Evolutionary conservation across 2,888 invertebrate species (phyloP).

Genomic region (Conomelus anceps): DNA sequence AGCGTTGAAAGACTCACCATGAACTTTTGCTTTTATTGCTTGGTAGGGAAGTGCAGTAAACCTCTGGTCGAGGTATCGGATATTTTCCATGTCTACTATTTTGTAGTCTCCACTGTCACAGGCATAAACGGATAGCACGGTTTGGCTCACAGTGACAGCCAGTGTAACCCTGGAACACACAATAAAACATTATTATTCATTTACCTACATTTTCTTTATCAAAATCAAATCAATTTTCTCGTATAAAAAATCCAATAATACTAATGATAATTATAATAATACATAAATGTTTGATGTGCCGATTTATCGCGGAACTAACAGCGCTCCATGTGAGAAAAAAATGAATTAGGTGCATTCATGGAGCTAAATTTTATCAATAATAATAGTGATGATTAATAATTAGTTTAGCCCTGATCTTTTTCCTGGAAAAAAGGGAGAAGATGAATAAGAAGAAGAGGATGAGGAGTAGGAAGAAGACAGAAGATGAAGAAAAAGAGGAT

Average conservation of each 20-base stretch:
- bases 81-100: not conserved
- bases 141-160: not conserved
- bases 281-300: too few relatives aligned
- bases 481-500: too few relatives aligned
- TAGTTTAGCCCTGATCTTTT: too few relatives aligned
- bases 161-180: not conserved
- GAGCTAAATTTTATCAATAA: too few relatives aligned
- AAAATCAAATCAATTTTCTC: not conserved
- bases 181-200: not conserved
- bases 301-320: too few relatives aligned
- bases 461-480: too few relatives aligned
- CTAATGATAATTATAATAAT: not conserved
- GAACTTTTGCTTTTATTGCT: not conserved
- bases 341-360: too few relatives aligned
- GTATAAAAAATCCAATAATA: not conserved
- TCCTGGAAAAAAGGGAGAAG: too few relatives aligned
- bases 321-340: too few relatives aligned
- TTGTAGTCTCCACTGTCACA: not conserved
- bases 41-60: not conserved
- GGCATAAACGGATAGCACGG: not conserved
- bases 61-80: not conserved
- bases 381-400: too few relatives aligned
- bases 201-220: not conserved
- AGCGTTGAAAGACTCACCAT: not conserved
- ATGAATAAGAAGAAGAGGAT: too few relatives aligned